Percentiles rank a stretch among this genome's conserved stretches.
Evolutionary conservation across 1,140 invertebrate genomes (phyloP).

Genomic region (Mizuhopecten yessoensis): DNA sequence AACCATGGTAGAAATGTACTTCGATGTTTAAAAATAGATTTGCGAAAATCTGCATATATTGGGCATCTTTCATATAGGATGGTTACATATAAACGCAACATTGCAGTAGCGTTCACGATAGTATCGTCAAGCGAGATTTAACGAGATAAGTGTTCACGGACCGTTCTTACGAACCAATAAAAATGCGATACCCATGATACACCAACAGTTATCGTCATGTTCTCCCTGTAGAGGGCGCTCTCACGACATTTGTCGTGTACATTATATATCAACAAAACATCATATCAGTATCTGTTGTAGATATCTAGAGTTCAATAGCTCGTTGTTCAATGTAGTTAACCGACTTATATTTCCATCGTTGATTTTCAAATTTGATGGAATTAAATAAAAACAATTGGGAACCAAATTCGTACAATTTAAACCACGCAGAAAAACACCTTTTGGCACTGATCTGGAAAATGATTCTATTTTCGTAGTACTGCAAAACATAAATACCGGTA

Average conservation of each 20-base stretch:
- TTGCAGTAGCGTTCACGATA: background rate
- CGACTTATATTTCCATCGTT: no score
- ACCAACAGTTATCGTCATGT: background rate
- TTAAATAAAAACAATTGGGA: no score
- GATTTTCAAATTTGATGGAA: no score
- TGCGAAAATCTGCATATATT: background rate
- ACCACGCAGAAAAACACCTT: no score
- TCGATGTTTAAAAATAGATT: background rate
- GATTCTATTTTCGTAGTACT: no score
- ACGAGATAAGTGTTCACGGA: background rate
- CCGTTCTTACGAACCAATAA: background rate
- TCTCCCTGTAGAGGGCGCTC: background rate
- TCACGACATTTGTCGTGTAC: background rate
- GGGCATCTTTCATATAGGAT: background rate
- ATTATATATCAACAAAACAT: background rate
- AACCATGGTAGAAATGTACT: background rate
- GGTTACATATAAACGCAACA: background rate
- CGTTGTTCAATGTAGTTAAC: no score
- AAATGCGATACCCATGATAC: background rate
- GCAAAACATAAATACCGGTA: no score
- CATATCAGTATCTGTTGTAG: background rate
- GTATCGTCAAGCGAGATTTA: background rate
- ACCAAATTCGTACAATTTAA: no score
- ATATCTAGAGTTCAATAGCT: background rate
- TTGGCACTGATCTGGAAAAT: no score